Conservation (phyloP, 1,140 invertebrate genomes). For the Lepidurus packardi region DNA sequence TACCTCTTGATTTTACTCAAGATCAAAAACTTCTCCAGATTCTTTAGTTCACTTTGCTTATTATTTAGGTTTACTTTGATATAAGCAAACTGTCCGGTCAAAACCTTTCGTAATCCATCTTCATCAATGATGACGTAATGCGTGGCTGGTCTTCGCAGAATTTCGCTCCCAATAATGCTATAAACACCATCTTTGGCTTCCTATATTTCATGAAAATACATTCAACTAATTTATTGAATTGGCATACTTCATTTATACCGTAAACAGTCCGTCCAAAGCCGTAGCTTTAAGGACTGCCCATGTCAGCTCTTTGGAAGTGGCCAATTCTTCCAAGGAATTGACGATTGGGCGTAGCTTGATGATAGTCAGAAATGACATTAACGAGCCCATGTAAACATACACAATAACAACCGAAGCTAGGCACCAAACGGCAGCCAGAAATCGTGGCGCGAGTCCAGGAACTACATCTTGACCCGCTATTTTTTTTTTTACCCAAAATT, state of each 20-base stretch:
- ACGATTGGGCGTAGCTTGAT: constrained; percentile 37
- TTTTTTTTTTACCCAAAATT: background rate
- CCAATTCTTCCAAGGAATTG: constrained; percentile 38
- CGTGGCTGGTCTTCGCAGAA: background rate
- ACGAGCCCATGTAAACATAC: constrained; percentile 41
- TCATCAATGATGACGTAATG: constrained; percentile 37
- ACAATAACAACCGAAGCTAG: constrained; percentile 39
- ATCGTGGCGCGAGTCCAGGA: constrained; percentile 36
- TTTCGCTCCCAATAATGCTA: constrained; percentile 35
- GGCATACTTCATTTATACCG: constrained; percentile 33
- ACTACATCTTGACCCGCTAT: constrained; percentile 30
- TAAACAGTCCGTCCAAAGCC: constrained; percentile 39
- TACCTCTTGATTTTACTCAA: background rate
- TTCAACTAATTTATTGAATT: background rate
- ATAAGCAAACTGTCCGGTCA: constrained; percentile 39
- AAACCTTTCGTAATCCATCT: constrained; percentile 38
- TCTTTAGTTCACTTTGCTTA: background rate
- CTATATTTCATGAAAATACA: constrained; percentile 20
- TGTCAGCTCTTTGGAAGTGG: constrained; percentile 35
- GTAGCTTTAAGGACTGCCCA: constrained; percentile 39
- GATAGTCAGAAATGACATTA: constrained; percentile 40
- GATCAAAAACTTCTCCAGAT: background rate
- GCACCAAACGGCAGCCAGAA: constrained; percentile 42
- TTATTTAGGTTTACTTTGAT: constrained; percentile 38
- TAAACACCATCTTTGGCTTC: constrained; percentile 36